Evolutionary conservation across 2,113 vertebrate species (phyloP).

Genomic region (rabbit (Oryctolagus cuniculus)): DNA sequence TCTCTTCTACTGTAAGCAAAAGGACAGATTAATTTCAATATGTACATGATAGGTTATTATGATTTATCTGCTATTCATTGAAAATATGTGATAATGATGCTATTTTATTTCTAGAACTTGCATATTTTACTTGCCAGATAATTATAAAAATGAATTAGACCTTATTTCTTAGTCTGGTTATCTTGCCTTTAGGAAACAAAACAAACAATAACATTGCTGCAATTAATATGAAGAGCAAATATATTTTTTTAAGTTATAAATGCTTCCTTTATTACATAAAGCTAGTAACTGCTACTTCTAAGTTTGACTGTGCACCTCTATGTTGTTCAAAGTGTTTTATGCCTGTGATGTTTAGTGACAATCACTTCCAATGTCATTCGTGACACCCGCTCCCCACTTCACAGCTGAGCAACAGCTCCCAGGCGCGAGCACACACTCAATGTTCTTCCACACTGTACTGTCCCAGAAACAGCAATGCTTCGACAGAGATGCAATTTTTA

Average conservation of each 20-base stretch:
- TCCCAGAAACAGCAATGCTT: conserved; percentile 46
- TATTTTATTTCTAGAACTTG: conserved; percentile 1
- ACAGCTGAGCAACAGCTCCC: conserved; percentile 50
- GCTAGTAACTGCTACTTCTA: conserved; percentile 80
- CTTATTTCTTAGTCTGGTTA: not conserved
- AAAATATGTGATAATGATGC: not conserved
- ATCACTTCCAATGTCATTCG: conserved; percentile 7
- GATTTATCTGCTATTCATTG: not conserved
- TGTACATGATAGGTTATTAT: not conserved
- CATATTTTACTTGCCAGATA: not conserved
- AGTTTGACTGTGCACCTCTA: conserved; percentile 73
- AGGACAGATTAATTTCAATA: conserved; percentile 25
- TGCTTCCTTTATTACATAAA: conserved; percentile 87
- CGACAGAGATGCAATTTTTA: conserved; percentile 31
- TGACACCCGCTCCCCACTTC: conserved; percentile 13
- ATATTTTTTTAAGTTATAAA: conserved; percentile 81
- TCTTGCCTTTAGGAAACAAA: not conserved
- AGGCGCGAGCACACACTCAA: conserved; percentile 8
- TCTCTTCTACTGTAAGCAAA: conserved; percentile 42
- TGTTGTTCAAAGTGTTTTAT: conserved; percentile 37
- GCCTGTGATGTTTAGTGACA: conserved; percentile 63
- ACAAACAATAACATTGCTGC: not conserved
- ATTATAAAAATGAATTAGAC: not conserved
- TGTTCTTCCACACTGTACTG: conserved; percentile 9
- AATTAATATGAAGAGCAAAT: conserved; percentile 18